These are phyloP conservation scores for Electrona antarctica DNA, from an alignment of 2,113 vertebrate genomes.

Conservation along the genomic window DNA sequence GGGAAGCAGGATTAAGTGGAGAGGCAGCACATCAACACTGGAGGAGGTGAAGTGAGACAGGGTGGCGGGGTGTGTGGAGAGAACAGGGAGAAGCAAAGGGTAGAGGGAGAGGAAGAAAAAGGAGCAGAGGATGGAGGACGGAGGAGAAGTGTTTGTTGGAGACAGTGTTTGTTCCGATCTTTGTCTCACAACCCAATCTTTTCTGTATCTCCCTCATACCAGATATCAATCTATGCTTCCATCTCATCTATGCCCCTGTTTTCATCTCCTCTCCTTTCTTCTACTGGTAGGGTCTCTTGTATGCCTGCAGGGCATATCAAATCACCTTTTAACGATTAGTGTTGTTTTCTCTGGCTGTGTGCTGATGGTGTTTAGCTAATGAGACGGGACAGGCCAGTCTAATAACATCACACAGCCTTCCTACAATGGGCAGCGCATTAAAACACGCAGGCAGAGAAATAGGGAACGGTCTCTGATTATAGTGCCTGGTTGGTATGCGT, in stretches of 20 bases:
- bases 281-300: constrained; percentile 52
- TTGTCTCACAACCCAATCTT: no score
- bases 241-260: no score
- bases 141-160: constrained; percentile 5
- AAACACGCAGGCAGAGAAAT: constrained; percentile 45
- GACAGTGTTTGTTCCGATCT: constrained; percentile 12
- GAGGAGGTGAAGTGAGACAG: constrained; percentile 4
- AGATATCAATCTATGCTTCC: no score
- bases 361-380: constrained; percentile 58
- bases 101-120: background rate
- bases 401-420: constrained; percentile 62
- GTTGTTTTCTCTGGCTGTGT: constrained; percentile 48
- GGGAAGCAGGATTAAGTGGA: constrained; percentile 56
- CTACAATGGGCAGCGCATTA: constrained; percentile 64
- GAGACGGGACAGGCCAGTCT: constrained; percentile 60
- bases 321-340: constrained; percentile 64
- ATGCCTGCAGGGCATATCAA: constrained; percentile 54
- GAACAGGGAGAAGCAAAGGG: constrained; percentile 1
- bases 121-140: background rate
- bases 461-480: constrained; percentile 54
- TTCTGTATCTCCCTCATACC: background rate
- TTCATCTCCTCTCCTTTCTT: constrained; percentile 1
- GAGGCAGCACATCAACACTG: constrained; percentile 52
- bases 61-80: background rate
- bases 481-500: constrained; percentile 16